These are phyloP conservation scores for Sisyra terminalis DNA, from an alignment of 2,888 invertebrate genomes.

Conservation along the genomic window DNA sequence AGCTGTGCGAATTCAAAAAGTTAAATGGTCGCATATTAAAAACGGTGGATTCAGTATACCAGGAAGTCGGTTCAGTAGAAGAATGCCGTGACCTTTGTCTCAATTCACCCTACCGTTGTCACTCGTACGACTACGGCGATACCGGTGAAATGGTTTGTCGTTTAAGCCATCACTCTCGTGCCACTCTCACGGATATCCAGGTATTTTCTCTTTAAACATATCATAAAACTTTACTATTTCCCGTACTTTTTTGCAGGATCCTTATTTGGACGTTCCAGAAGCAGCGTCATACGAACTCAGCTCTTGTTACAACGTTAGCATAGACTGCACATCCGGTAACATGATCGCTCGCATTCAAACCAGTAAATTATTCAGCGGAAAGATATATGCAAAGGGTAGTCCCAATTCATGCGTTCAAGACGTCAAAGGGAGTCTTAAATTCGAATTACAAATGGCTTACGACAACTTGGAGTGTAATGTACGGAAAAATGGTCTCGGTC, in stretches of 20 bases:
- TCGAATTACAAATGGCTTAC: conserved; percentile 83
- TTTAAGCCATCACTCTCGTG: conserved; percentile 78
- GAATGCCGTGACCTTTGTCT: conserved; percentile 80
- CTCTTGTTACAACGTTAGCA: conserved; percentile 87
- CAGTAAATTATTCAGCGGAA: conserved; percentile 82
- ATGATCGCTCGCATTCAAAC: conserved; percentile 89
- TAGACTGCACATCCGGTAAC: conserved; percentile 81
- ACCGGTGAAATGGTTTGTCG: conserved; percentile 88
- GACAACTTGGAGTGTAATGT: conserved; percentile 88
- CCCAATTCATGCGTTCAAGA: conserved; percentile 86
- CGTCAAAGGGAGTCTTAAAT: conserved; percentile 74
- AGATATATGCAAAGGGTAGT: conserved; percentile 87
- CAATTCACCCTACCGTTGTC: conserved; percentile 79
- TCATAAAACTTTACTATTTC: background rate
- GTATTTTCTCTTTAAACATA: conserved; percentile 23
- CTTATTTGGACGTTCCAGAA: conserved; percentile 79
- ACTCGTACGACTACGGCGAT: conserved; percentile 87
- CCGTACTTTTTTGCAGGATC: conserved; percentile 39
- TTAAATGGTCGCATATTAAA: conserved; percentile 76
- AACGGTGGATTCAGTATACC: conserved; percentile 86
- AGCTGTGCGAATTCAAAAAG: conserved; percentile 86
- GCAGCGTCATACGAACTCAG: conserved; percentile 83
- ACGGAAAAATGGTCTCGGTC: conserved; percentile 71
- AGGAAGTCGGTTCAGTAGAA: conserved; percentile 72
- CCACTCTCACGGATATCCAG: conserved; percentile 76